Evolutionary conservation across 2,113 vertebrate genomes (phyloP).

Genomic region (Varanus salvator): DNA sequence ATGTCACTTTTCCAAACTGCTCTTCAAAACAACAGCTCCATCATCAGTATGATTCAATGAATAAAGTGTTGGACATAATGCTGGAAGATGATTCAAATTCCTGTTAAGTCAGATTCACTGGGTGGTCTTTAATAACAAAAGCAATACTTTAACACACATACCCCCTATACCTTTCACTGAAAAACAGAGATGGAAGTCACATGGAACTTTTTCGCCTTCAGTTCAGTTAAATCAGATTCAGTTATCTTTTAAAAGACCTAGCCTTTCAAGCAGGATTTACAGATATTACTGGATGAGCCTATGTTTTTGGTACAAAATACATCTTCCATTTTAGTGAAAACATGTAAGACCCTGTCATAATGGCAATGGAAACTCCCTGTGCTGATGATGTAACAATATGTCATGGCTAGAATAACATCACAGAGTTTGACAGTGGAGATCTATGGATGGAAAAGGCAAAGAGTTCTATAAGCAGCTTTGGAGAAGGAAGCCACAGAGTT

Average conservation of each 20-base stretch:
- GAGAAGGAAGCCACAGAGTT: too few species aligned
- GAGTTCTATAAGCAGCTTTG: too few species aligned
- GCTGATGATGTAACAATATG: background rate
- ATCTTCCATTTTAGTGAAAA: background rate
- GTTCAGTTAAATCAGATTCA: background rate
- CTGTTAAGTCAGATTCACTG: background rate
- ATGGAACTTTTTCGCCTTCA: background rate
- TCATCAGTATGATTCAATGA: background rate
- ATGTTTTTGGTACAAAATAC: background rate
- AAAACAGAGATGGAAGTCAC: background rate
- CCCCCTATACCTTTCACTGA: background rate
- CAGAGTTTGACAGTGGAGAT: too few species aligned
- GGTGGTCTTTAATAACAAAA: background rate
- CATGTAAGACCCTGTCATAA: background rate
- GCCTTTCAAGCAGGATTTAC: background rate
- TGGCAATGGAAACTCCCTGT: background rate
- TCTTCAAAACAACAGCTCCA: background rate
- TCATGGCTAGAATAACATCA: too few species aligned
- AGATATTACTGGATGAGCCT: background rate
- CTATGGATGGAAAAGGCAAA: too few species aligned
- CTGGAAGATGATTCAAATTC: background rate
- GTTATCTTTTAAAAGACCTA: background rate
- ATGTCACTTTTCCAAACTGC: background rate
- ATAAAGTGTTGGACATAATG: background rate
- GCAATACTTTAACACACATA: background rate